These are phyloP conservation scores for Zhengitettix transpicula DNA, from an alignment of 2,888 invertebrate species.

Conservation along the genomic window DNA sequence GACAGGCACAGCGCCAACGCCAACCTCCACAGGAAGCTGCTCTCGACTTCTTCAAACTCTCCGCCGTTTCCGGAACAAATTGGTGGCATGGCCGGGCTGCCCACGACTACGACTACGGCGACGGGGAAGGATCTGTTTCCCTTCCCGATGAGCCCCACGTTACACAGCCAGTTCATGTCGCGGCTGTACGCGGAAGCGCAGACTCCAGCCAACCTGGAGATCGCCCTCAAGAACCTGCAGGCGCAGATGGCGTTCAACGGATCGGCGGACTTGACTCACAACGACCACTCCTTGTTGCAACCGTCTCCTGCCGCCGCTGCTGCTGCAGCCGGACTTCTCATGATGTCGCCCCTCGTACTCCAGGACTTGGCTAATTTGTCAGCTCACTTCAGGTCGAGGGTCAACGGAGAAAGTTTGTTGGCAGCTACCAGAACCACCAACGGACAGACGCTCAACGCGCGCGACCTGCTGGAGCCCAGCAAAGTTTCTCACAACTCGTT, in stretches of 20 bases:
- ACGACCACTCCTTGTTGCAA: constrained; percentile 26
- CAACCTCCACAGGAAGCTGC: constrained; percentile 75
- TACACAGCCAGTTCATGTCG: constrained; percentile 65
- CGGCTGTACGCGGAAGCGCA: constrained; percentile 55
- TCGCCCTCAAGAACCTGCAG: constrained; percentile 44
- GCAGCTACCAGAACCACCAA: no score
- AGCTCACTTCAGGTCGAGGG: not conserved
- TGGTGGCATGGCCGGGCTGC: constrained; percentile 10
- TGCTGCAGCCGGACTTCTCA: constrained; percentile 25
- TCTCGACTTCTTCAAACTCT: constrained; percentile 49
- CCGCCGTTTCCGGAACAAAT: constrained; percentile 18
- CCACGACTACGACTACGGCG: constrained; percentile 23
- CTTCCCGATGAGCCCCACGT: constrained; percentile 36
- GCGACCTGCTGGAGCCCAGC: no score
- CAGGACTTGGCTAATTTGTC: not conserved
- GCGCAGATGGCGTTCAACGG: constrained; percentile 25
- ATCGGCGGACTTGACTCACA: constrained; percentile 26
- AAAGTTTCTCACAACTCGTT: no score
- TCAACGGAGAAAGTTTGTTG: not conserved
- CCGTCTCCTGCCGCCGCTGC: constrained; percentile 34
- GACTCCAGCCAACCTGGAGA: constrained; percentile 38
- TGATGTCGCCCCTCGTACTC: constrained; percentile 26
- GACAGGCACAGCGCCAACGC: constrained; percentile 86
- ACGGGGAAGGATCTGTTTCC: constrained; percentile 33
- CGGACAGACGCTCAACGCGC: no score